Evolutionary conservation across 2,888 invertebrate species (phyloP), one percentile per base, ranked within the genome.

Genomic region (Apoderus coryli): DNA sequence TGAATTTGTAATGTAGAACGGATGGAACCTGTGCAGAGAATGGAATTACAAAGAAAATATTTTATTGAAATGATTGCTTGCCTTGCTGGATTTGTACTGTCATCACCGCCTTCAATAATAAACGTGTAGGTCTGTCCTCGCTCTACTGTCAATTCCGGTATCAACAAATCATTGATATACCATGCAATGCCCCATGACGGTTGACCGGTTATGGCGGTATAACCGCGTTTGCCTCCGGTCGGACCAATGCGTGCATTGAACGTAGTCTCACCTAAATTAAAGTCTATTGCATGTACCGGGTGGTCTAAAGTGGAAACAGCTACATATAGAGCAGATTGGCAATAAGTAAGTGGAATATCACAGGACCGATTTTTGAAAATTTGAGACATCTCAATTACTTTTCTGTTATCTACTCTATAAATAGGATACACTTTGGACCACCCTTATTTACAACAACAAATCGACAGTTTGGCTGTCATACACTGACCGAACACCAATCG

Each of bases 131-230:
- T 84, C 50, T 76, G 71, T 2, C 88, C 89, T 25, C 89, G 65
- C 52, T 86, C 84, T 36, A 92, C 79, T 29, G 78, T 80, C 15
- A 92, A 61, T 60, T 90, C 89, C 0, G 92, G 92, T 40, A 89
- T 85, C 11, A 92, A 67, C 40, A 76, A 64, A 48, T 88, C 88
- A 59, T 92, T 89, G 50, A 92, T 74, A 62, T 86, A 92, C 86
- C 86, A 90, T 10, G 85, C 81, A 39, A 89, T 82, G 33, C 88
- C 88, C 84, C 86, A 86, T 0, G 82, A 79, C 4, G 81, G 76
- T 43, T 70, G 67, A 25, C 82, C 80, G 9, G 88, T 88, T 31
- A 84, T 70, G 2, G 78, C 69, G 0, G 76, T 71, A 56, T 86
- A 88, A 1, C 88, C 86, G 3, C 79, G 61, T 29, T 69, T 68